phyloP scores from a whole-genome alignment of 2,113 vertebrate genomes.

The Salvelinus alpinus region DNA sequence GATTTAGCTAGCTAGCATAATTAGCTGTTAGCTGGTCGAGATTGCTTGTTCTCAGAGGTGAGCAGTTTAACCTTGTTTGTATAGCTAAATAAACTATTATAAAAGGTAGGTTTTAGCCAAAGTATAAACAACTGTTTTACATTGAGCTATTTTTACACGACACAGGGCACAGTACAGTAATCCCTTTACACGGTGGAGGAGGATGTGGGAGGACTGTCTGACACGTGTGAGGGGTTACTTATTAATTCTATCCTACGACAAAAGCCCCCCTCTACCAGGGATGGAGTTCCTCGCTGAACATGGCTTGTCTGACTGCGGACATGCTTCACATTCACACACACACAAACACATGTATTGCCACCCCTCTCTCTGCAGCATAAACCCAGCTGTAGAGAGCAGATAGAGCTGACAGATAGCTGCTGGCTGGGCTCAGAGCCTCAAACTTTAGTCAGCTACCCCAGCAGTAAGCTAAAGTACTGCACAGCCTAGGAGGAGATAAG shows the following conservation, averaged over 20 bases:
- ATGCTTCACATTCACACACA: not conserved
- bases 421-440: not conserved
- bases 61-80: no score
- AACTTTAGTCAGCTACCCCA: not conserved
- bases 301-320: not conserved
- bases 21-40: no score
- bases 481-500: not conserved
- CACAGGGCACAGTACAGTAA: not conserved
- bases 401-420: not conserved
- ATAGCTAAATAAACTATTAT: no score
- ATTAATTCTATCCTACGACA: not conserved
- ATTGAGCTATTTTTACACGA: not conserved
- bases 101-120: no score
- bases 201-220: not conserved
- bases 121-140: conserved; percentile 1
- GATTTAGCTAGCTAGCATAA: not conserved
- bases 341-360: no score
- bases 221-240: conserved; percentile 10
- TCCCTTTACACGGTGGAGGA: not conserved
- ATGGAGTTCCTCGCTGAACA: not conserved
- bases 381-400: conserved; percentile 4
- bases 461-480: not conserved
- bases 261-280: not conserved
- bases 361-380: not conserved
- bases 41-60: no score